Conservation (phyloP, 2,113 vertebrate species). For the Telmatochromis bifrenatus region DNA sequence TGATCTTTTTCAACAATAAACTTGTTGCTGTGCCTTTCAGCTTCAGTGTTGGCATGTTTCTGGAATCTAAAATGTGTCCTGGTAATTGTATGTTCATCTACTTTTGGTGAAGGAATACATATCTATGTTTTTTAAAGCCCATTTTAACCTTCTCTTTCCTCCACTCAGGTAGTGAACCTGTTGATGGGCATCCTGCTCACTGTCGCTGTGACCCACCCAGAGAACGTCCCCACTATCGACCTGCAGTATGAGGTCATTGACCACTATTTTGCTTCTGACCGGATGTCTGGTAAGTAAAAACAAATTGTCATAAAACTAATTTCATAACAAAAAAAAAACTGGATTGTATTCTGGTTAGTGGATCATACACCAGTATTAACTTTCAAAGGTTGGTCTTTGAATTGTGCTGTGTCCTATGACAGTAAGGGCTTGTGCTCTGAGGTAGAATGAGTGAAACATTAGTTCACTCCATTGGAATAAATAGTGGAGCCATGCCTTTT, state of each 20-base stretch:
- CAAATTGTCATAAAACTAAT: background rate
- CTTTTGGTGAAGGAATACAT: background rate
- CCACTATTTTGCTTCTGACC: conserved; percentile 91
- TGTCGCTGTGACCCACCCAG: conserved; percentile 94
- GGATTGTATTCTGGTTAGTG: background rate
- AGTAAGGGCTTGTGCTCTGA: background rate
- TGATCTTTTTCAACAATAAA: background rate
- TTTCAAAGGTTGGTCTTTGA: background rate
- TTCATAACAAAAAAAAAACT: background rate
- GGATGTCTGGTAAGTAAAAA: conserved; percentile 83
- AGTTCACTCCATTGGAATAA: background rate
- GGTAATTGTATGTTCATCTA: background rate
- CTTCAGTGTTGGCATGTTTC: background rate
- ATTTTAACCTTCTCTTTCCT: background rate
- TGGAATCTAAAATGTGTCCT: background rate
- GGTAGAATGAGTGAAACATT: background rate
- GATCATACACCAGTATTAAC: background rate
- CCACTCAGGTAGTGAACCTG: conserved; percentile 87
- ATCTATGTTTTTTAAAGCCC: background rate
- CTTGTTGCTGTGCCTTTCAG: background rate
- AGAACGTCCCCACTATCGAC: conserved; percentile 85
- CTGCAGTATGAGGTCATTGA: conserved; percentile 97
- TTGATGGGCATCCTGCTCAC: conserved; percentile 96
- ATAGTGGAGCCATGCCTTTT: background rate
- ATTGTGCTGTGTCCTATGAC: background rate